Conservation (phyloP, 2,797 vertebrate genomes). For the Kryptolebias ocellatus region DNA sequence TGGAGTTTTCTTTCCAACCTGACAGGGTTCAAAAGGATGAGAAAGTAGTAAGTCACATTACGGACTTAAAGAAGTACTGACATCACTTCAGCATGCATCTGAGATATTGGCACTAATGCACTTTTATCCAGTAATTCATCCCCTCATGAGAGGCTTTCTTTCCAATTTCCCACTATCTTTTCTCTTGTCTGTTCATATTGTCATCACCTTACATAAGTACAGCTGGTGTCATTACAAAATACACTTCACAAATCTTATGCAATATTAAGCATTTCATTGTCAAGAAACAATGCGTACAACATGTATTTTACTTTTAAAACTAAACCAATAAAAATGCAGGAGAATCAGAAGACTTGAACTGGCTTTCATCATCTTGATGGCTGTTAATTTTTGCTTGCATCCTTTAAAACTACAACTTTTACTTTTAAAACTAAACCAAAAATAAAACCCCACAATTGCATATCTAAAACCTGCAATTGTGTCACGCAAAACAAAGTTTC, state of each 20-base stretch:
- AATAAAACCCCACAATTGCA: neutral
- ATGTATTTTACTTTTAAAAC: no score
- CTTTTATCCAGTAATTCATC: conserved; percentile 28
- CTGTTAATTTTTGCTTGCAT: no score
- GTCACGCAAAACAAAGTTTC: conserved; percentile 36
- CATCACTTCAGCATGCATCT: conserved; percentile 23
- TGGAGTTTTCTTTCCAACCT: conserved; percentile 27
- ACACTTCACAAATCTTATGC: neutral
- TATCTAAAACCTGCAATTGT: conserved; percentile 21
- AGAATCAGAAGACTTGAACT: no score
- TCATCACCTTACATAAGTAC: conserved; percentile 2
- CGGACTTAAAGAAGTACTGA: conserved; percentile 9
- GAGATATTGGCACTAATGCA: conserved; percentile 9
- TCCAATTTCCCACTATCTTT: neutral
- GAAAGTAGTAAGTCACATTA: neutral
- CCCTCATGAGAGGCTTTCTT: conserved; percentile 6
- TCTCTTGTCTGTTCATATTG: neutral
- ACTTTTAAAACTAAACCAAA: no score
- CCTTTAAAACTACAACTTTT: no score
- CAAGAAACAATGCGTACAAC: no score
- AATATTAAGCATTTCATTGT: neutral
- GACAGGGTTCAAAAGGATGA: conserved; percentile 24
- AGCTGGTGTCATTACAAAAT: neutral
- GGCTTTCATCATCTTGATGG: no score
- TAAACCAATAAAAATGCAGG: no score